phyloP scores from a whole-genome alignment of 2,797 vertebrate genomes.

The Odontamblyopus lacepedii region DNA sequence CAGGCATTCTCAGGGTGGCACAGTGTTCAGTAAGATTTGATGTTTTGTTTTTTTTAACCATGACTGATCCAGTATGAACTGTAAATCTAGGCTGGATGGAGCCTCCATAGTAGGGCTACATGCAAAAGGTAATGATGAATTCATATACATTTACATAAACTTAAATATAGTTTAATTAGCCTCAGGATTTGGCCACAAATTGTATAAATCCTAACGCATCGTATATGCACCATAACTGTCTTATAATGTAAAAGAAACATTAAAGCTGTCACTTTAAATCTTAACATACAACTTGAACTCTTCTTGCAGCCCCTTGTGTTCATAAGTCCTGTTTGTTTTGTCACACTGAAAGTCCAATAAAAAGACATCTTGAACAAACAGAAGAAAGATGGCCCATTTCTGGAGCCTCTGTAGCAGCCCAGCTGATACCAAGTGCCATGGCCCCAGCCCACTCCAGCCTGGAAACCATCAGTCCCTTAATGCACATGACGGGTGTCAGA shows the following conservation, averaged over 20 bases:
- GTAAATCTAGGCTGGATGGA: background rate
- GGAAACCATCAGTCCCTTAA: constrained; percentile 70
- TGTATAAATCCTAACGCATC: background rate
- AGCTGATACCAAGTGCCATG: constrained; percentile 70
- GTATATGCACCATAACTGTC: background rate
- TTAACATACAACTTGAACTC: background rate
- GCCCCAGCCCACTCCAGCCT: constrained; percentile 64
- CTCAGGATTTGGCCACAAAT: background rate
- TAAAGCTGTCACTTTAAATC: background rate
- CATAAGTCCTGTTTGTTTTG: background rate
- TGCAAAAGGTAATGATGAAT: background rate
- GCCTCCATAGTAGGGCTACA: background rate
- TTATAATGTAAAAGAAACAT: background rate
- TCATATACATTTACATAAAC: background rate
- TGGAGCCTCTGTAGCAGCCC: constrained; percentile 51
- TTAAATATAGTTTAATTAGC: background rate
- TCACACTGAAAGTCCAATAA: constrained; percentile 40
- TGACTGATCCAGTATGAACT: background rate
- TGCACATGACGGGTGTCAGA: constrained; percentile 72
- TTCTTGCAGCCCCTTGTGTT: background rate
- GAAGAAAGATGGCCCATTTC: constrained; percentile 66
- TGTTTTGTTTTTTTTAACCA: background rate
- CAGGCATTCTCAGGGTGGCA: too few relatives aligned
- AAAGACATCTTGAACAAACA: constrained; percentile 43
- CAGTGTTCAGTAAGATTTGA: too few relatives aligned